Conservation (phyloP, 2,113 vertebrate species). For the Saccopteryx bilineata region DNA sequence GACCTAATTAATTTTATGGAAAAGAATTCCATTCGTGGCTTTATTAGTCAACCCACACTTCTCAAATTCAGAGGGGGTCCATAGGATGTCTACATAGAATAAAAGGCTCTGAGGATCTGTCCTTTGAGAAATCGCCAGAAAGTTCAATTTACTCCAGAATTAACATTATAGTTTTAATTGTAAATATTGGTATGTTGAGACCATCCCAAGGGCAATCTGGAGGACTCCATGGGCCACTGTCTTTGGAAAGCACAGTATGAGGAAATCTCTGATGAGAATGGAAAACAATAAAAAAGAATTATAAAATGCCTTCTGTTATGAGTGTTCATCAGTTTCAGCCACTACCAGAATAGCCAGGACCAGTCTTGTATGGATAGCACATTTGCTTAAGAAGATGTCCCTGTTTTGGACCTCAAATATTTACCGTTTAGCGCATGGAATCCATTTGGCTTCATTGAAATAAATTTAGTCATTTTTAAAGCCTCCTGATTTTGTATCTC, state of each 20-base stretch:
- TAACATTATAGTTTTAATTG: not conserved
- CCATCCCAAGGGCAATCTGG: constrained; percentile 46
- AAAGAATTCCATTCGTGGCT: not conserved
- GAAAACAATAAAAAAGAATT: constrained; percentile 48
- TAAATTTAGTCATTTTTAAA: constrained; percentile 24
- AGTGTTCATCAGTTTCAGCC: not conserved
- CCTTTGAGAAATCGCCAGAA: not conserved
- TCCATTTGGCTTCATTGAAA: not conserved
- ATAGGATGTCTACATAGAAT: not conserved
- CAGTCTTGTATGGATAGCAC: not conserved
- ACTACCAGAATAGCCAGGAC: not conserved
- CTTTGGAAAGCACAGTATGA: not conserved
- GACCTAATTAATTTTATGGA: constrained; percentile 4
- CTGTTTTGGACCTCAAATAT: not conserved
- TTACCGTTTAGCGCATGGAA: not conserved
- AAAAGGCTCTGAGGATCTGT: not conserved
- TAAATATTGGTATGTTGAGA: constrained; percentile 33
- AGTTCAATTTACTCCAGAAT: not conserved
- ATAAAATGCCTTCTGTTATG: not conserved
- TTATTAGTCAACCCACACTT: not conserved
- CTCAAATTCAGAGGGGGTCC: not conserved
- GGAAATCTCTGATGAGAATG: constrained; percentile 26
- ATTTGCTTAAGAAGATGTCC: not conserved
- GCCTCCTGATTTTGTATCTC: not conserved
- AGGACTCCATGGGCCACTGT: not conserved